Evolutionary conservation across 2,888 invertebrate species (phyloP), one percentile per base, ranked within the genome.

Genomic region (Teinopalpus imperialis): DNA sequence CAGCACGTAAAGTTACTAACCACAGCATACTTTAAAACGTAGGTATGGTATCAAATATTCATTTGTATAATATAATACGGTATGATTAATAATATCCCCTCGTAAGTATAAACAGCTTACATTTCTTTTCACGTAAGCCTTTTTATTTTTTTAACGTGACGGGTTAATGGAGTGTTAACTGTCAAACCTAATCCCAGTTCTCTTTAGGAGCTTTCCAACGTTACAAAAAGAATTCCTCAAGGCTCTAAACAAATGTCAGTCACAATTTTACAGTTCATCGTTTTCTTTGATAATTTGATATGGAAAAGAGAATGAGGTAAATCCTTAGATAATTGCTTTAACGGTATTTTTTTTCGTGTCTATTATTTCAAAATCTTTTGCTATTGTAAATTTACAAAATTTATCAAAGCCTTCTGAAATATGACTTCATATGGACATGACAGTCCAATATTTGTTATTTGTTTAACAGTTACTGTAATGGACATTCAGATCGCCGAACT

Each of bases 41-140:
- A n/a, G n/a, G n/a, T n/a, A n/a, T n/a, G 8, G 6, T 5, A 8
- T 1, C 30, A 14, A 14, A 2, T 14, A 14, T 14, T 2, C 6
- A 14, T 30, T 14, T 14, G 30, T 31, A 4, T 31, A 30, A 13
- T 16, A 30, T 16, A 4, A 61, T 75, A 57, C 55, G 41, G 77
- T 50, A 55, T 74, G 53, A 59, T 78, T 79, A 76, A 68, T 63
- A 78, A 66, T 43, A 61, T 63, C 54, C 60, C 73, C 41, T 56
- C n/a, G 69, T 72, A 58, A 63, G 63, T 68, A 46, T 34, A 14
- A 40, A 37, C 10, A 9, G 14, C 13, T 39, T 37, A 24, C 12
- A 9, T 44, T 18, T 29, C 9, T 13, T 42, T 30, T 44, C 12
- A 43, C 14, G 24, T 32, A 42, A 24, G 42, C 13, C 14, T 47